Evolutionary conservation across 2,113 vertebrate genomes (phyloP), one percentile per base, ranked within the genome.

Genomic region (Circaetus gallicus): DNA sequence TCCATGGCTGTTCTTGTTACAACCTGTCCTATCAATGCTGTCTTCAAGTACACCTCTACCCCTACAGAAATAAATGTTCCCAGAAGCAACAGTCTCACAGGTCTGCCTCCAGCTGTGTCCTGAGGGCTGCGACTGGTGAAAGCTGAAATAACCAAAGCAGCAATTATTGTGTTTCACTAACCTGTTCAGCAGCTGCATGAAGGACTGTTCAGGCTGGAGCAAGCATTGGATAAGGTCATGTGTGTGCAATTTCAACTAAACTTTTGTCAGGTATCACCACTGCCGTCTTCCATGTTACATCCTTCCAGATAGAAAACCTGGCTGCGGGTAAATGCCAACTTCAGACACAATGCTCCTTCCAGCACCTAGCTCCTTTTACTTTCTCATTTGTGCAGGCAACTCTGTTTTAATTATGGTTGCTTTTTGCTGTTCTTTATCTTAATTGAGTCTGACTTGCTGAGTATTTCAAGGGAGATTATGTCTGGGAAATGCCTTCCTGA

Each of bases 401-500:
- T 85, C 56, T 67, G 36, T 92, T 97, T 97, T 93, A 97, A 97
- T 96, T 96, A 95, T 85, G 53, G 74, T 58, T 78, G 78, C 55
- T 73, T 91, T 94, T 96, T 96, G 63, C 90, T 93, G 53, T 86
- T 92, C 87, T 91, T 96, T 93, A 96, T 97, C 95, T 96, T 97
- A 97, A 97, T 97, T 96, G 96, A 96, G 87, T 96, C 92, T 96
- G 74, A 84, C 88, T 95, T 93, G 61, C 89, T 81, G 81, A 69
- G 76, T 89, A 16, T 96, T 96, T 91, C 82, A 82, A 79, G 93
- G 78, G 86, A 95, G 79, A 94, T 89, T 86, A 81, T 95, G 79
- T 45, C 85, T 91, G 58, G 63, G 53, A 95, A 95, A 93, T 6
- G 31, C 67, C 76, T 95, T 88, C 65, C 83, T 88, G 90, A 82